Evolutionary conservation across 1,140 invertebrate species (phyloP), one percentile per base, ranked within the genome.

Genomic region (Schmidtea mediterranea): DNA sequence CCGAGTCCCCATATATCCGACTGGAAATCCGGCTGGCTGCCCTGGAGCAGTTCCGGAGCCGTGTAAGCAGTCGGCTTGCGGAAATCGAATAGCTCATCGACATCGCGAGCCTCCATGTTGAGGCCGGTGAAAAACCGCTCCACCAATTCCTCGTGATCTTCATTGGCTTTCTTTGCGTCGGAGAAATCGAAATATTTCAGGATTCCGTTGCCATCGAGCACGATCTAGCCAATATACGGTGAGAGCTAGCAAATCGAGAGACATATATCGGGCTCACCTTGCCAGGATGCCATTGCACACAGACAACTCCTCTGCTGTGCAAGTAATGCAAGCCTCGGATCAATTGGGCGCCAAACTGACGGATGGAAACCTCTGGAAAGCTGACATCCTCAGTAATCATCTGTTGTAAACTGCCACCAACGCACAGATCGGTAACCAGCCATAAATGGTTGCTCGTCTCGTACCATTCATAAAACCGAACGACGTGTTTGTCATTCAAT

Each of bases 381-480:
- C 58, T 54, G 26, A 56, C 55, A 52, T 67, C 65, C 49, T 65
- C 61, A 15, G 53, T 47, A 19, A 65, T 58, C 2, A 66, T 53
- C 18, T 52, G 57, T 43, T 62, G 56, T 1, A 67, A 56, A 52
- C 59, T 64, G 12, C 65, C 63, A n/a, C 62, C 49, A 24, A 59
- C 62, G 50, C 64, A 66, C n/a, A 67, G 53, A 43, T 67, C 65
- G 15, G 64, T 58, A 3, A 67, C 62, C 26, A 67, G 53, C 65
- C 65, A 67, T 38, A 67, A 51, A 50, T 66, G 63, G 51, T 65
- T 65, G 49, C 58, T 65, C 2, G 65, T 67, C 51, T 67, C 65
- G 54, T 67, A 67, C 65, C 65, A 67, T 51, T 67, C 65, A 52
- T 63, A 57, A 54, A 65, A 67, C 54, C 62, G 58, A 2, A 63